These are phyloP conservation scores for Caerostris darwini DNA, from an alignment of 1,140 invertebrate genomes.

Conservation along the genomic window DNA sequence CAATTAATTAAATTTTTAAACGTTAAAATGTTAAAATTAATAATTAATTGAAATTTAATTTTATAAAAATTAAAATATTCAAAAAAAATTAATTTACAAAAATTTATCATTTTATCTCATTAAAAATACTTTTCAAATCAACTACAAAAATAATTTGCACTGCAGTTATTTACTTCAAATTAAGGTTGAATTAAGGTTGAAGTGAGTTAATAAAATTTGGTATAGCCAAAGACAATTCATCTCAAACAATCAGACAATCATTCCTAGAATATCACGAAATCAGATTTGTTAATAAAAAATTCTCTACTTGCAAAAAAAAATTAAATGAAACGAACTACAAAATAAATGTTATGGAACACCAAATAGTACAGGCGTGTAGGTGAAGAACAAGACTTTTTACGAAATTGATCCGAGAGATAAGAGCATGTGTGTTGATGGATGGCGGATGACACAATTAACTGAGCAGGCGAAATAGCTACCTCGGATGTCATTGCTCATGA, in stretches of 20 bases:
- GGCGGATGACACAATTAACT: not conserved
- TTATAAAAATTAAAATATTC: too few relatives aligned
- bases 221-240: not conserved
- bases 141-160: too few relatives aligned
- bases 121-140: too few relatives aligned
- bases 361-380: not conserved
- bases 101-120: too few relatives aligned
- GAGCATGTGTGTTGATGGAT: not conserved
- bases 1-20: too few relatives aligned
- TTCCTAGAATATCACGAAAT: too few relatives aligned
- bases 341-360: not conserved
- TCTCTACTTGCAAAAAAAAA: not conserved
- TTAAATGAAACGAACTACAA: not conserved
- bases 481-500: not conserved
- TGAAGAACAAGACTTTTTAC: not conserved
- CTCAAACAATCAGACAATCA: too few relatives aligned
- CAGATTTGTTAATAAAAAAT: not conserved
- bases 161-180: too few relatives aligned
- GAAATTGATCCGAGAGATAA: not conserved
- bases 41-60: too few relatives aligned
- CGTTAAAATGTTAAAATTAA: too few relatives aligned
- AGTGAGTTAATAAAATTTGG: not conserved
- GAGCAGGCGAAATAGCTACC: slow-evolving; percentile 8
- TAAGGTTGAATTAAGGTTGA: too few relatives aligned
- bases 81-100: too few relatives aligned